Conservation (phyloP, 2,888 invertebrate genomes). For the Eueremaeus valkanovi region DNA sequence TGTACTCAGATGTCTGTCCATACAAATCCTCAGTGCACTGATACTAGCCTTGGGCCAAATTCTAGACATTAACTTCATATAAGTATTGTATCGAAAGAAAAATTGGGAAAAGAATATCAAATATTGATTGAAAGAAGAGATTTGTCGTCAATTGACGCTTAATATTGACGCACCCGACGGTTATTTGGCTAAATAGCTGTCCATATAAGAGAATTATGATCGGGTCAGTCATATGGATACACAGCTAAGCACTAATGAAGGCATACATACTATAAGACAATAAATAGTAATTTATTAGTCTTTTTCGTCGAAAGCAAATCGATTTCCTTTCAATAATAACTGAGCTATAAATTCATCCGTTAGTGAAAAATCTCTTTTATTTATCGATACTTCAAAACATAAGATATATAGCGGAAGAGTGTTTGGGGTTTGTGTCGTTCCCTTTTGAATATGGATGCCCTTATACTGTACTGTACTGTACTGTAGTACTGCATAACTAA, state of each 20-base stretch:
- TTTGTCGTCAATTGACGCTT: background rate
- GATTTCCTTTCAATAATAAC: constrained; percentile 4
- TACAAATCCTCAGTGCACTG: background rate
- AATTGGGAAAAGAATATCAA: background rate
- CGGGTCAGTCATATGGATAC: background rate
- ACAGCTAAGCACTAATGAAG: constrained; percentile 14
- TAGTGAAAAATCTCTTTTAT: background rate
- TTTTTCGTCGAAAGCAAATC: background rate
- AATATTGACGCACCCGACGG: constrained; percentile 19
- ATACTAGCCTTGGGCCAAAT: background rate
- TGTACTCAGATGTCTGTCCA: background rate
- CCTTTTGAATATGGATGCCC: constrained; percentile 15
- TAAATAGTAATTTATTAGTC: background rate
- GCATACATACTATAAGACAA: background rate
- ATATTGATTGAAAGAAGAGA: constrained; percentile 12
- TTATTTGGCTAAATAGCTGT: constrained; percentile 5
- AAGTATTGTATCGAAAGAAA: background rate
- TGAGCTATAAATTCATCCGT: constrained; percentile 6
- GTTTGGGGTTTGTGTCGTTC: background rate
- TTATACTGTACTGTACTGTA: no score
- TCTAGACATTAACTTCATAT: constrained; percentile 4
- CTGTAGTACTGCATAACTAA: no score
- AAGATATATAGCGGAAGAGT: background rate
- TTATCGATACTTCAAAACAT: constrained; percentile 14
- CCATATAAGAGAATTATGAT: constrained; percentile 4